These are phyloP conservation scores for Dryadula phaetusa DNA, from an alignment of 2,888 invertebrate species.

Conservation along the genomic window DNA sequence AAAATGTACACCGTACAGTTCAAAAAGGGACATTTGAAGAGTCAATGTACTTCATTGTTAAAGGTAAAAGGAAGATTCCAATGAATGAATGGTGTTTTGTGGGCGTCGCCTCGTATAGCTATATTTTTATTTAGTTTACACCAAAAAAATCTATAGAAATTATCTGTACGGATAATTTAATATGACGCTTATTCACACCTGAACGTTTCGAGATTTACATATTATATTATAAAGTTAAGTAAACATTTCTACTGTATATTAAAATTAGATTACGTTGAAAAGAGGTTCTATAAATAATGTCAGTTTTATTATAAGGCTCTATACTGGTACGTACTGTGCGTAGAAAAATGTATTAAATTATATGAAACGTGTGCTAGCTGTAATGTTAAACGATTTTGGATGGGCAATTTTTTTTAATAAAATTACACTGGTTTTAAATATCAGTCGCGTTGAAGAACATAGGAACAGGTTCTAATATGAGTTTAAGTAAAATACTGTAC, in stretches of 20 bases:
- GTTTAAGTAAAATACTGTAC: slow-evolving; percentile 20
- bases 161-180: slow-evolving; percentile 27
- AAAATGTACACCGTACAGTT: slow-evolving; percentile 52
- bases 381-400: slow-evolving; percentile 26
- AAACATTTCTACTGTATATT: slow-evolving; percentile 16
- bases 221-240: slow-evolving; percentile 16
- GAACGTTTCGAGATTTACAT: slow-evolving; percentile 16
- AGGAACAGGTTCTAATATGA: slow-evolving; percentile 22
- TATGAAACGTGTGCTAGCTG: not conserved
- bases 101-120: slow-evolving; percentile 36
- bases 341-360: not conserved
- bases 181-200: slow-evolving; percentile 16
- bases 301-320: not conserved
- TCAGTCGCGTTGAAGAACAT: slow-evolving; percentile 19
- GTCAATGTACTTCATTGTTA: slow-evolving; percentile 64
- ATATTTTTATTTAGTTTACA: slow-evolving; percentile 22
- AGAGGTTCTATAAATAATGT: not conserved
- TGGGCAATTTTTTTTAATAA: slow-evolving; percentile 24
- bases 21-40: slow-evolving; percentile 55
- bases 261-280: slow-evolving; percentile 13
- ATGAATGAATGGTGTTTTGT: slow-evolving; percentile 51
- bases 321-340: not conserved
- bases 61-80: slow-evolving; percentile 48
- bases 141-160: slow-evolving; percentile 24
- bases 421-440: slow-evolving; percentile 25